These are phyloP conservation scores for Cataglyphis hispanica DNA, from an alignment of 1,140 invertebrate species.

Conservation along the genomic window DNA sequence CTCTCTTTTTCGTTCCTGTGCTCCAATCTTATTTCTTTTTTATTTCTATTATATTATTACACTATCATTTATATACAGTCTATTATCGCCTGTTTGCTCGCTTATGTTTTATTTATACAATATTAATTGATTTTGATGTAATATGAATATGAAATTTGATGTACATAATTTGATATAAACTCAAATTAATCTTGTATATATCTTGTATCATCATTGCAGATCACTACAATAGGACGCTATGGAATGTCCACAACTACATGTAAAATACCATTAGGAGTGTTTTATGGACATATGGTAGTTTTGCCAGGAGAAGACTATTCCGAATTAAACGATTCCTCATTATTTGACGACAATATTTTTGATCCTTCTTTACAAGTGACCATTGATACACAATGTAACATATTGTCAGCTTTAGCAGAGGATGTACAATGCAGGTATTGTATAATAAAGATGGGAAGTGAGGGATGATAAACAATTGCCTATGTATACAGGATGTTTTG, in stretches of 20 bases:
- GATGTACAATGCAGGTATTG: slow-evolving; percentile 92
- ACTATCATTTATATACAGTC: too few species aligned
- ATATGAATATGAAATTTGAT: too few species aligned
- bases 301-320: slow-evolving; percentile 90
- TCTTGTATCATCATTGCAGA: slow-evolving; percentile 84
- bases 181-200: slow-evolving; percentile 33
- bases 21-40: not conserved
- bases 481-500: too few species aligned
- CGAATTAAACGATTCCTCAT: slow-evolving; percentile 83
- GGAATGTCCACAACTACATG: slow-evolving; percentile 96
- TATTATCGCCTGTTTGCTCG: not conserved
- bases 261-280: slow-evolving; percentile 96
- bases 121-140: slow-evolving; percentile 13
- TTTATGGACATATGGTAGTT: slow-evolving; percentile 95
- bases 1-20: slow-evolving; percentile 1
- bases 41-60: not conserved
- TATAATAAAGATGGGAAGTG: slow-evolving; percentile 36
- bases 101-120: not conserved
- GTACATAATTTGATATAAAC: slow-evolving; percentile 38
- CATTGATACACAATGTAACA: slow-evolving; percentile 87
- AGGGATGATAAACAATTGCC: not conserved
- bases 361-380: slow-evolving; percentile 83
- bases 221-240: slow-evolving; percentile 95
- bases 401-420: slow-evolving; percentile 89
- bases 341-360: slow-evolving; percentile 78